phyloP scores from a whole-genome alignment of 2,113 vertebrate genomes.

The Protobothrops mucrosquamatus region DNA sequence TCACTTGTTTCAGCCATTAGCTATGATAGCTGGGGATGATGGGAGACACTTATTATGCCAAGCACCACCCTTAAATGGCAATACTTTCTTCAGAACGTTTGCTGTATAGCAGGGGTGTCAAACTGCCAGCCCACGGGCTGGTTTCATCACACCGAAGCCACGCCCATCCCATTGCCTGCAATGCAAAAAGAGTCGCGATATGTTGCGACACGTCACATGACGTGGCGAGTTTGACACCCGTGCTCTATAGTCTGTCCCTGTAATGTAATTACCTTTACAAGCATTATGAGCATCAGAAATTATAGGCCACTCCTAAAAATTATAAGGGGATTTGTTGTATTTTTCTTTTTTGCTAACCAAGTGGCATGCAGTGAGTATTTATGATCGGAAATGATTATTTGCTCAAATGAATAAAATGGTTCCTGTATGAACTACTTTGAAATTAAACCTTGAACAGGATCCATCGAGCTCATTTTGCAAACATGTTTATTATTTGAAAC shows the following conservation, averaged over 20 bases:
- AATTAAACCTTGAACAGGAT: not conserved
- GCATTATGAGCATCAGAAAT: not conserved
- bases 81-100: not conserved
- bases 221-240: no score
- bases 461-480: not conserved
- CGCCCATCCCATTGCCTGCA: no score
- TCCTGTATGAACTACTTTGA: not conserved
- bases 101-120: no score
- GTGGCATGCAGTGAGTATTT: not conserved
- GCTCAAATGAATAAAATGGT: not conserved
- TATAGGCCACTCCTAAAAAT: not conserved
- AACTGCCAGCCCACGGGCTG: no score
- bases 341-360: not conserved
- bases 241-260: not conserved
- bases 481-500: not conserved
- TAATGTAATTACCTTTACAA: not conserved
- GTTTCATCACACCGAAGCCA: no score
- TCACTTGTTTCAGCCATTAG: not conserved
- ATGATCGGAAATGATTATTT: not conserved
- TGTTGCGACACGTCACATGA: no score
- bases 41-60: not conserved
- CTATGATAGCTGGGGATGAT: not conserved
- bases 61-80: not conserved
- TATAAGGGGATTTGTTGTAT: not conserved
- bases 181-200: no score